Evolutionary conservation across 1,140 invertebrate species (phyloP).

Genomic region (Rhizoglyphus robini): DNA sequence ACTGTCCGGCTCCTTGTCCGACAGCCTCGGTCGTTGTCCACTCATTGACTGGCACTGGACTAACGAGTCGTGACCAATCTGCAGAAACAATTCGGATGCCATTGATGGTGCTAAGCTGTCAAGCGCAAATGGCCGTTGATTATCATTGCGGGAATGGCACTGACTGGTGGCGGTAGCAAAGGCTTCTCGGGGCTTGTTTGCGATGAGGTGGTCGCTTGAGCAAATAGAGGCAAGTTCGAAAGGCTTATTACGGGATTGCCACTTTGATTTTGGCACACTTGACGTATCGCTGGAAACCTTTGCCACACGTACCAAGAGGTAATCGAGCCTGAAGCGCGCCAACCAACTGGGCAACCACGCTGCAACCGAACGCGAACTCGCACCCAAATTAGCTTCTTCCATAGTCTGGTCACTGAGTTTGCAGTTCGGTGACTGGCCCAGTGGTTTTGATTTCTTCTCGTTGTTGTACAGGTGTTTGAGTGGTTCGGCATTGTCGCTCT

Average conservation of each 20-base stretch:
- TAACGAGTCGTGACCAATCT: neutral
- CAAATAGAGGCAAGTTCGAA: too few species aligned
- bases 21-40: too few species aligned
- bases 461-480: neutral
- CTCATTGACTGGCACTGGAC: neutral
- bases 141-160: neutral
- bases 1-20: too few species aligned
- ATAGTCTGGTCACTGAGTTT: neutral
- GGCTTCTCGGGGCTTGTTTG: too few species aligned
- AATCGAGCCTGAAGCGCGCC: neutral
- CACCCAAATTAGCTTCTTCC: too few species aligned
- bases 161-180: neutral
- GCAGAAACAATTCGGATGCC: slow-evolving; percentile 2
- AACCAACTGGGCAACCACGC: neutral
- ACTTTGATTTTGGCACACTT: neutral
- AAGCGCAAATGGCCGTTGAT: neutral
- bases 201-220: neutral
- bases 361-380: too few species aligned
- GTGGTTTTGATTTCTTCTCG: neutral
- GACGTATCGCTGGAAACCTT: neutral
- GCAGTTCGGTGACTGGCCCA: neutral
- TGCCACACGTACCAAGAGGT: slow-evolving; percentile 1
- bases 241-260: too few species aligned
- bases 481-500: too few species aligned
- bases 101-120: neutral